These are phyloP conservation scores for Rhinogobio ventralis DNA, from an alignment of 2,797 vertebrate genomes.

Conservation along the genomic window DNA sequence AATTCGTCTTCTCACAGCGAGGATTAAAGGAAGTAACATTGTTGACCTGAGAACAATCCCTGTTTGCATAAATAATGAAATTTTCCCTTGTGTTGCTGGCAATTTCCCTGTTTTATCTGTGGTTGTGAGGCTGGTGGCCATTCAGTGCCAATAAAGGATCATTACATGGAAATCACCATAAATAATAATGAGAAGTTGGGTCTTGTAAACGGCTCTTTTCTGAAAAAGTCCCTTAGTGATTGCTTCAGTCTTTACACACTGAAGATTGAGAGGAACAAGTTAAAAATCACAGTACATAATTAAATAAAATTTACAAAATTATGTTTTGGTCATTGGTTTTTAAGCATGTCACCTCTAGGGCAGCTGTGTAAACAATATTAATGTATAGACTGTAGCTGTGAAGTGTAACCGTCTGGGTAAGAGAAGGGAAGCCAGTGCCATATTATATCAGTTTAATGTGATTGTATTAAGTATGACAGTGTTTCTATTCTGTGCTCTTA, in stretches of 20 bases:
- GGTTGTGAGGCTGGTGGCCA: background rate
- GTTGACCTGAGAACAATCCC: background rate
- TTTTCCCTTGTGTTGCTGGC: background rate
- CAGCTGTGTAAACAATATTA: constrained; percentile 34
- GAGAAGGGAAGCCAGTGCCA: constrained; percentile 41
- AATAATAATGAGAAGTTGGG: background rate
- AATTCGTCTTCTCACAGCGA: constrained; percentile 12
- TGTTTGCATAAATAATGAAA: constrained; percentile 6
- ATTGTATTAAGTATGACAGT: constrained; percentile 48
- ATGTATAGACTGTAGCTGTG: constrained; percentile 39
- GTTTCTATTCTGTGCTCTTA: constrained; percentile 51
- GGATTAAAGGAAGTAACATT: constrained; percentile 24
- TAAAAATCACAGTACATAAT: background rate
- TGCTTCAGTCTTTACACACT: background rate
- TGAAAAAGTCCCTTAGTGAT: constrained; percentile 8
- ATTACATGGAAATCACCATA: constrained; percentile 33
- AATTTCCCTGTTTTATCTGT: constrained; percentile 26
- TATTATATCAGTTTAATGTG: constrained; percentile 56
- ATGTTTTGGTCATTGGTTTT: background rate
- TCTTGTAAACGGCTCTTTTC: background rate
- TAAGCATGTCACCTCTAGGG: constrained; percentile 7
- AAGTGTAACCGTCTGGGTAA: constrained; percentile 11
- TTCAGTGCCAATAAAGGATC: constrained; percentile 1
- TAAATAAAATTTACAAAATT: background rate
- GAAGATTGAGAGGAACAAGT: background rate